phyloP scores from a whole-genome alignment of 2,888 invertebrate species.

The Vannuccia rotundouncinata region DNA sequence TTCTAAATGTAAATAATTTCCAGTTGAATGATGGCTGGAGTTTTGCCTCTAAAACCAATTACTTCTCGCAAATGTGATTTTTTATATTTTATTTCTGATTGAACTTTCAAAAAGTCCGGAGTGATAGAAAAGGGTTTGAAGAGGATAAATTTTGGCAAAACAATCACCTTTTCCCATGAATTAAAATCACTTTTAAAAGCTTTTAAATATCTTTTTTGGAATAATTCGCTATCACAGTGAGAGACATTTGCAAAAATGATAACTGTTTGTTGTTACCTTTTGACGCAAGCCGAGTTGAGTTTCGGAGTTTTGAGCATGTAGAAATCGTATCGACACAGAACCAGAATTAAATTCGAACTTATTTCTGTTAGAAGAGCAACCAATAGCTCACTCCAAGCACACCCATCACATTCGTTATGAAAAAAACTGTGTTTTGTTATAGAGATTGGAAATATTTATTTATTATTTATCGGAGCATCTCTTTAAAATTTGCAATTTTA shows the following conservation, averaged over 20 bases:
- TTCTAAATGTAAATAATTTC: constrained; percentile 4
- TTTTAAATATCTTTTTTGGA: constrained; percentile 12
- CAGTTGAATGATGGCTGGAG: not conserved
- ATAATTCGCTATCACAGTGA: not conserved
- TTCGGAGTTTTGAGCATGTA: too few relatives aligned
- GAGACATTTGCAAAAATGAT: not conserved
- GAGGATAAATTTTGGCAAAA: too few relatives aligned
- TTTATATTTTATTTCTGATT: not conserved
- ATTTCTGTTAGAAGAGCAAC: too few relatives aligned
- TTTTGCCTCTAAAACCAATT: not conserved
- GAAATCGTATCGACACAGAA: too few relatives aligned
- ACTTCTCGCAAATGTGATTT: not conserved
- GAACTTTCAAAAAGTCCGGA: not conserved
- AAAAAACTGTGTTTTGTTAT: too few relatives aligned
- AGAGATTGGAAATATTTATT: too few relatives aligned
- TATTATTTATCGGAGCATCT: not conserved
- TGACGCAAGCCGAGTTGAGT: too few relatives aligned
- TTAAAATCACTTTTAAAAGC: constrained; percentile 13
- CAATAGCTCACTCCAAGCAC: too few relatives aligned
- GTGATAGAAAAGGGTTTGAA: not conserved
- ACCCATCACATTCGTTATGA: too few relatives aligned
- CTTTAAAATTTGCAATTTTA: not conserved
- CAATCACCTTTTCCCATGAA: not conserved
- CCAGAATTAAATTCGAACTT: too few relatives aligned
- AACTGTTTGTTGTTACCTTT: too few relatives aligned